phyloP scores from a whole-genome alignment of 2,113 vertebrate species.

The Nestor notabilis region DNA sequence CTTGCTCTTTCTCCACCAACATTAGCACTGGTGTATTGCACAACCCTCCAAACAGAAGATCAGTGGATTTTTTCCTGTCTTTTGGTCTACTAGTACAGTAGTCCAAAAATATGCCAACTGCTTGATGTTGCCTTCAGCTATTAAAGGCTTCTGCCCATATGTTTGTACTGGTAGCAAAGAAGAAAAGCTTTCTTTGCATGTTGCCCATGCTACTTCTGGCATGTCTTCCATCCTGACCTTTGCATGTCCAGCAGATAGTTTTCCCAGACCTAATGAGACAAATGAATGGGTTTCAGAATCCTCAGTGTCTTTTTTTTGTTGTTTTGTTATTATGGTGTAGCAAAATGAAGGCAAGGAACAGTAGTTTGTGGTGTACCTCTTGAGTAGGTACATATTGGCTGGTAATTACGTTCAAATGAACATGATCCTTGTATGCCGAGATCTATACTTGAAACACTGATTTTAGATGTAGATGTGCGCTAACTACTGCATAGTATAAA shows the following conservation, averaged over 20 bases:
- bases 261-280: background rate
- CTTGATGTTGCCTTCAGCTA: background rate
- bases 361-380: background rate
- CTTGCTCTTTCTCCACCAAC: background rate
- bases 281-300: accelerated
- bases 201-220: background rate
- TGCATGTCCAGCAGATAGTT: background rate
- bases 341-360: background rate
- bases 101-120: background rate
- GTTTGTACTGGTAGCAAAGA: background rate
- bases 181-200: background rate
- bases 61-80: accelerated
- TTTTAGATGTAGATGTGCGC: background rate
- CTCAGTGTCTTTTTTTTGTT: background rate
- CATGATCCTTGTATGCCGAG: background rate
- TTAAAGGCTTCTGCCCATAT: background rate
- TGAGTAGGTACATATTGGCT: background rate
- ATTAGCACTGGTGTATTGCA: background rate
- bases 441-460: background rate
- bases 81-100: background rate
- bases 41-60: background rate
- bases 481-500: background rate
- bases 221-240: background rate
- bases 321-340: background rate
- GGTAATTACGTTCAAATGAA: background rate